Evolutionary conservation across 1,140 invertebrate genomes (phyloP).

Genomic region (Zaprionus vittiger): DNA sequence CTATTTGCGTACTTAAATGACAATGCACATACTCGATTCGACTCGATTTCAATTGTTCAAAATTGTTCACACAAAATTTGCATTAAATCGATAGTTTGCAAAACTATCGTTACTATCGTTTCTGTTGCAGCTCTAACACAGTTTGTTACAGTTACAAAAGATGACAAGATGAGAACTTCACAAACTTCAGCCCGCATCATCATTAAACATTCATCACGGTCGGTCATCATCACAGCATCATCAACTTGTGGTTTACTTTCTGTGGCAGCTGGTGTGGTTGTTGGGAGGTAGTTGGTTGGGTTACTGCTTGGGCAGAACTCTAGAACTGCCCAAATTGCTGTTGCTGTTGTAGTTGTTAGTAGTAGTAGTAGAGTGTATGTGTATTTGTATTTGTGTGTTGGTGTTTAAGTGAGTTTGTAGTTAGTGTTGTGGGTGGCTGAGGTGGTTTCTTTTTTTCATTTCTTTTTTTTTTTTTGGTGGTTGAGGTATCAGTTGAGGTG

Average conservation of each 20-base stretch:
- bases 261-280: slow-evolving; percentile 27
- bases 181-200: slow-evolving; percentile 25
- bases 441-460: slow-evolving; percentile 27
- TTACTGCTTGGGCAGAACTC: slow-evolving; percentile 4
- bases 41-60: slow-evolving; percentile 2
- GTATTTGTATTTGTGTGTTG: slow-evolving; percentile 16
- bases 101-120: slow-evolving; percentile 1
- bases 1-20: slow-evolving; percentile 37
- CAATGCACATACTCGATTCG: slow-evolving; percentile 17
- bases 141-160: slow-evolving; percentile 4
- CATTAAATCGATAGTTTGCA: not conserved
- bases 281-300: not conserved
- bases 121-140: not conserved
- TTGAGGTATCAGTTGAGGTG: slow-evolving; percentile 68
- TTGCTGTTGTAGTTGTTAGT: slow-evolving; percentile 36
- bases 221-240: slow-evolving; percentile 43
- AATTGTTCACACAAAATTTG: slow-evolving; percentile 5
- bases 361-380: slow-evolving; percentile 9
- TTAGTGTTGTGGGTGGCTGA: slow-evolving; percentile 51
- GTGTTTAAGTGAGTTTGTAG: slow-evolving; percentile 14
- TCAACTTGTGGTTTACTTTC: slow-evolving; percentile 28
- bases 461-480: slow-evolving; percentile 48
- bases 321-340: slow-evolving; percentile 32
- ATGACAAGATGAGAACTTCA: slow-evolving; percentile 4
- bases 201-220: slow-evolving; percentile 44